Base-by-base conservation (phyloP, 92 coral and sea anemone species). In the Metridium senile region DNA sequence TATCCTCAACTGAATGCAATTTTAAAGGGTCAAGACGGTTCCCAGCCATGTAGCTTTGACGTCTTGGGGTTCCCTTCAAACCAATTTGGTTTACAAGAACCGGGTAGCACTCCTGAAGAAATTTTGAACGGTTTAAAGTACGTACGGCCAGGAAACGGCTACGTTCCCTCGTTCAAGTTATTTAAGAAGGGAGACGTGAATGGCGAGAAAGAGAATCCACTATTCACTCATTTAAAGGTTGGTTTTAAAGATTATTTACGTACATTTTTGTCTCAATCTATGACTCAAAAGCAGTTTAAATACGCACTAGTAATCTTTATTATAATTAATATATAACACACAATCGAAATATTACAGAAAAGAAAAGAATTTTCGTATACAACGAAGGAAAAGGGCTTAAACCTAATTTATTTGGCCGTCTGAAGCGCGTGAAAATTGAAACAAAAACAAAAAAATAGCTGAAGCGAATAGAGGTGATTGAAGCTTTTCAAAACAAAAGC, bases 141-240 rank as follows among this genome's bases (percentile, higher is more conserved):
- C 45, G 91, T 90, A 30, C 52, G 98, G 62, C 98, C 98, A 0
- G 98, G 98, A n/a, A 62, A 66, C 25, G 92, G 86, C 47, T 93
- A 89, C 79, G 76, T 63, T 58, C 92, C 98, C 46, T 51, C 53
- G 49, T 87, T 93, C 27, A 79, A 81, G 11, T 70, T 93, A 32
- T 54, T 93, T 33, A 68, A 82, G 80, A 93, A 87, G 64, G 82
- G 76, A 33, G 88, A 89, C 77, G 98, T 93, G 29, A 93, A 93
- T 64, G 98, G 98, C 20, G 87, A 72, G 1, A 68, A 86, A 30
- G 87, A 93, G 72, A 85, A 89, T 43, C 77, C 68, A 10, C 76
- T 89, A n/a, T 93, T 83, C 84, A 86, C 94, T 1, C 87, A 80
- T 73, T 70, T 93, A 13, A 93, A 93, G 92, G 98, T 93, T 58